Evolutionary conservation across 2,888 invertebrate species (phyloP), one percentile per base, ranked within the genome.

Genomic region (Schizotus pectinicornis): DNA sequence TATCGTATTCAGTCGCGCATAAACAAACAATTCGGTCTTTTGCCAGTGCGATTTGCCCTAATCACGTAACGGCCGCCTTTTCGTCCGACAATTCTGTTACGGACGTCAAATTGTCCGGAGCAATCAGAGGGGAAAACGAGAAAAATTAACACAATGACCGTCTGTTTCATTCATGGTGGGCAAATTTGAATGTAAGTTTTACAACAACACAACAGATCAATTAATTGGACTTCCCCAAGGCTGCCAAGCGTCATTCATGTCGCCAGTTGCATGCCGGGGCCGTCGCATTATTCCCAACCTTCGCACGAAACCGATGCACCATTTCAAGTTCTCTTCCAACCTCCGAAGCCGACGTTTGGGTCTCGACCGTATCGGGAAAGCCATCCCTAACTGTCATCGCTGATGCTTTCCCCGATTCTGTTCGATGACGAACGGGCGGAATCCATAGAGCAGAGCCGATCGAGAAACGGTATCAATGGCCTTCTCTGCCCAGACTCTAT

Each of bases 1-100:
- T 59, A 59, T 56, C 59, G 56, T 46, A 59, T 47, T 55, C 55
- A 51, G 55, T 59, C 59, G 51, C 46, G 59, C 59, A 59, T 59
- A 59, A 59, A 59, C 50, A 54, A 59, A 54, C 49, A 45, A 54
- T 55, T 46, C 49, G 56, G 49, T 43, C 48, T 49, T 42, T 37
- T 38, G 9, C 33, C 22, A 5, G 42, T n/a, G 42, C 33, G 42
- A 51, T 42, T 42, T 43, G 9, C 38, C 22, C 41, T 50, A 41
- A 50, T 33, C 7, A 38, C 31, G 31, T 35, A 22, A 22, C 22
- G 22, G 5, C 22, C 22, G 22, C 22, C 22, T 22, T 22, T 22
- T 22, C 3, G 22, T 22, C 22, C 22, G 3, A 5, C 22, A 22
- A 22, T 22, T 22, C n/a, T n/a, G n/a, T n/a, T n/a, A n/a, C 0